These are phyloP conservation scores for Leucosticte australis DNA, from an alignment of 2,113 vertebrate genomes.

Conservation along the genomic window DNA sequence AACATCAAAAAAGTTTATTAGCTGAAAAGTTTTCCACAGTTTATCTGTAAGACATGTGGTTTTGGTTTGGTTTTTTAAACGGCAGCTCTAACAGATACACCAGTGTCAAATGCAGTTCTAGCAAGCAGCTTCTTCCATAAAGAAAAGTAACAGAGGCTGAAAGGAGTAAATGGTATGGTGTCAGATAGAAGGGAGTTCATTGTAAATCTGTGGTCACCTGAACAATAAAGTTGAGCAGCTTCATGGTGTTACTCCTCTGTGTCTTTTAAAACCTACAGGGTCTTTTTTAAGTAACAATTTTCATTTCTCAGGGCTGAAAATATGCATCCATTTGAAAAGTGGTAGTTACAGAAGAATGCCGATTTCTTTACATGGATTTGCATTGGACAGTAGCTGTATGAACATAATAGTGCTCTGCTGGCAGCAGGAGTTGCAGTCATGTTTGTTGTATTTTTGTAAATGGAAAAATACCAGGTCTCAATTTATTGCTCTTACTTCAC, in stretches of 20 bases:
- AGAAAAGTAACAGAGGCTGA: slow-evolving; percentile 17
- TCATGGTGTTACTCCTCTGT: background rate
- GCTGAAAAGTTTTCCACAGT: slow-evolving; percentile 42
- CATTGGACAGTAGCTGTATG: background rate
- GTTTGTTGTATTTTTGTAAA: background rate
- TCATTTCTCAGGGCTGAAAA: background rate
- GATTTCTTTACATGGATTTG: background rate
- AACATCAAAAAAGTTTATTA: slow-evolving; percentile 12
- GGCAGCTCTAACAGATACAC: slow-evolving; percentile 19
- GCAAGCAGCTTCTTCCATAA: slow-evolving; percentile 28
- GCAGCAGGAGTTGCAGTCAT: background rate
- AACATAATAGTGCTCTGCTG: background rate
- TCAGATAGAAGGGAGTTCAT: background rate
- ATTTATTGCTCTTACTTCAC: background rate
- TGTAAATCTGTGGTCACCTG: background rate
- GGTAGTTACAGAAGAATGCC: background rate
- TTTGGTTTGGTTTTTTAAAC: slow-evolving; percentile 65
- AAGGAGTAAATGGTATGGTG: background rate
- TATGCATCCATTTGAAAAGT: background rate
- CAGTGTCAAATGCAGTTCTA: slow-evolving; percentile 3
- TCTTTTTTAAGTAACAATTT: background rate
- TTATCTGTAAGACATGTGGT: slow-evolving; percentile 62
- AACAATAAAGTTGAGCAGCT: background rate
- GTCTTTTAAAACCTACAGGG: background rate
- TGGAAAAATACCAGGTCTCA: background rate